Conservation (phyloP, 37 sponge, comb jelly and placozoan species). For the Spongilla lacustris region DNA sequence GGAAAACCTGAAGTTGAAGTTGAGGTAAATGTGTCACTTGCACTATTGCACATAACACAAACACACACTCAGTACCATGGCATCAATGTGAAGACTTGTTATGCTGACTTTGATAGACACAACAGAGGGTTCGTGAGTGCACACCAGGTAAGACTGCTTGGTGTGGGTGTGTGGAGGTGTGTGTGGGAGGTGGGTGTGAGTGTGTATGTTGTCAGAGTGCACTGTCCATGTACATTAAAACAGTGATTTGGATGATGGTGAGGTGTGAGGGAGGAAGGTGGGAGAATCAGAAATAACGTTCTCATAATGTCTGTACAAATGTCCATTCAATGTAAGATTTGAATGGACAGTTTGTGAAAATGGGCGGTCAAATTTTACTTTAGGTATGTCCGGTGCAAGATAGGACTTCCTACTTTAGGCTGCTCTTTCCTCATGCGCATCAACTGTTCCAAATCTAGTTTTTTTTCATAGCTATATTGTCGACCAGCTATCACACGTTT, state of each 20-base stretch:
- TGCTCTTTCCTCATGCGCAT: not conserved
- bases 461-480: no score
- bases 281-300: no score
- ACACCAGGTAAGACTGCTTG: slow-evolving; percentile 66
- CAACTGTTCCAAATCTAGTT: not conserved
- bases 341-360: not conserved
- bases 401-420: no score
- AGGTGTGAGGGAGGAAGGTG: no score
- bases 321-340: not conserved
- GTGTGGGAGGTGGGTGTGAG: not conserved
- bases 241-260: no score
- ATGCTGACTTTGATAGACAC: slow-evolving; percentile 88
- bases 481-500: no score
- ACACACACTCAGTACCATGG: slow-evolving; percentile 56
- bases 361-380: no score
- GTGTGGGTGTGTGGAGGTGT: not conserved
- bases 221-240: no score
- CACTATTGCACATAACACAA: not conserved
- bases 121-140: slow-evolving; percentile 83
- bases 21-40: not conserved
- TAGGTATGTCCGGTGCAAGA: no score
- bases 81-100: slow-evolving; percentile 80
- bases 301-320: no score
- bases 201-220: no score
- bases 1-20: no score